These are phyloP conservation scores for Chaetodon trifasciatus DNA, from an alignment of 2,797 vertebrate species.

Conservation along the genomic window DNA sequence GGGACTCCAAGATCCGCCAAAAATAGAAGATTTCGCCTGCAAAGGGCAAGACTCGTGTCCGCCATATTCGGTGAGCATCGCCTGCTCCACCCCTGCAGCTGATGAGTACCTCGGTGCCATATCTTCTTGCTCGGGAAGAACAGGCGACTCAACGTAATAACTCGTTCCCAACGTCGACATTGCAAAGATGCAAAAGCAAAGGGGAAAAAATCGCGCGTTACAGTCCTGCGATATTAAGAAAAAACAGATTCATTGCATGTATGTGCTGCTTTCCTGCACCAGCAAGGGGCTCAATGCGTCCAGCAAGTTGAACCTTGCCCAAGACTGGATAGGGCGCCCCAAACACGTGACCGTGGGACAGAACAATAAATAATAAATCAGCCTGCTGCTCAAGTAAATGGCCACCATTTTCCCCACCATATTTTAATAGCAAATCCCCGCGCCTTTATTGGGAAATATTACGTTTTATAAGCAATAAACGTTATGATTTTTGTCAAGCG, in stretches of 20 bases:
- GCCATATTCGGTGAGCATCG: constrained; percentile 91
- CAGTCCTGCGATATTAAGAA: constrained; percentile 77
- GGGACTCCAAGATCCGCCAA: constrained; percentile 93
- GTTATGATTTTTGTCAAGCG: constrained; percentile 90
- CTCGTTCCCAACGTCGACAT: constrained; percentile 95
- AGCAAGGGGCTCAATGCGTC: constrained; percentile 91
- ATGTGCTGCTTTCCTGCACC: constrained; percentile 87
- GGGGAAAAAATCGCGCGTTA: constrained; percentile 52
- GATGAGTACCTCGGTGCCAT: constrained; percentile 90
- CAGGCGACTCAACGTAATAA: constrained; percentile 95
- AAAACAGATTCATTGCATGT: constrained; percentile 86
- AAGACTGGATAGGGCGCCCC: constrained; percentile 91
- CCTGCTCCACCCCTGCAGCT: constrained; percentile 88
- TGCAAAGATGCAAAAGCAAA: constrained; percentile 66
- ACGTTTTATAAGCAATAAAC: constrained; percentile 90
- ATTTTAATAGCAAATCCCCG: constrained; percentile 96
- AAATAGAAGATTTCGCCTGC: constrained; percentile 94
- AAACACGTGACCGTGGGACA: constrained; percentile 92
- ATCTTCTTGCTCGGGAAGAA: constrained; percentile 93
- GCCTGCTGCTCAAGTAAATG: constrained; percentile 94
- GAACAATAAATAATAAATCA: constrained; percentile 99
- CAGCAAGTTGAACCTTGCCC: constrained; percentile 94
- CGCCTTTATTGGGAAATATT: constrained; percentile 93
- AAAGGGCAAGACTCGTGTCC: constrained; percentile 94
- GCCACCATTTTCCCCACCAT: constrained; percentile 96